Evolutionary conservation across 2,113 vertebrate species (phyloP), one percentile per base, ranked within the genome.

Genomic region (Todiramphus chloris): DNA sequence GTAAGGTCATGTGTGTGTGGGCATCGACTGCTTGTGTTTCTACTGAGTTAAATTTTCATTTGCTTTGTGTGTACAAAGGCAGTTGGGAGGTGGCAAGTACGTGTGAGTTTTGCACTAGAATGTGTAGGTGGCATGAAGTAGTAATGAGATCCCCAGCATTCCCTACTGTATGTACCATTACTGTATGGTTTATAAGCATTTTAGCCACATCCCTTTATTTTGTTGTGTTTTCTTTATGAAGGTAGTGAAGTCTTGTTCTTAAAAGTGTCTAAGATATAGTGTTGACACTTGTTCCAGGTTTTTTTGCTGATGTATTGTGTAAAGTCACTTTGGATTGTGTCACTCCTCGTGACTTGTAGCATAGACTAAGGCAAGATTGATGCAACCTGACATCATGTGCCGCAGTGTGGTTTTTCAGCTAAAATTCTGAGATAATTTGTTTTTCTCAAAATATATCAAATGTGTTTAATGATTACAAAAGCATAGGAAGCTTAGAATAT

Each of bases 281-380:
- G 8, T 59, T 48, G 33, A 28, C 33, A 62, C 51, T 77, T 41
- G 18, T 30, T 88, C 76, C 39, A 46, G 72, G 4, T 25, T 35
- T 87, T 70, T 92, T 44, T 73, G 53, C 56, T 89, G 91, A 35
- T 43, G 9, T 37, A 41, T 72, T 95, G 91, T 67, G 59, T 64
- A 67, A 95, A 93, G 91, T 91, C 94, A 80, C 91, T 93, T 96
- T 79, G 87, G 78, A 33, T 90, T 10, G 9, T 75, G 44, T 90
- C 96, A 50, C 30, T 81, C 15, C 74, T 62, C 53, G 85, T 91
- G 91, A 83, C 69, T 50, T 10, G 43, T 44, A 28, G 62, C 83
- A 31, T 1, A 16, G 74, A 66, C 89, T 39, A 94, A 85, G 79
- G 28, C 64, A 24, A 55, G 92, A 83, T 69, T 41, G 70, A 63